phyloP scores from a whole-genome alignment of 2,113 vertebrate species.

The Gymnorhina tibicen region DNA sequence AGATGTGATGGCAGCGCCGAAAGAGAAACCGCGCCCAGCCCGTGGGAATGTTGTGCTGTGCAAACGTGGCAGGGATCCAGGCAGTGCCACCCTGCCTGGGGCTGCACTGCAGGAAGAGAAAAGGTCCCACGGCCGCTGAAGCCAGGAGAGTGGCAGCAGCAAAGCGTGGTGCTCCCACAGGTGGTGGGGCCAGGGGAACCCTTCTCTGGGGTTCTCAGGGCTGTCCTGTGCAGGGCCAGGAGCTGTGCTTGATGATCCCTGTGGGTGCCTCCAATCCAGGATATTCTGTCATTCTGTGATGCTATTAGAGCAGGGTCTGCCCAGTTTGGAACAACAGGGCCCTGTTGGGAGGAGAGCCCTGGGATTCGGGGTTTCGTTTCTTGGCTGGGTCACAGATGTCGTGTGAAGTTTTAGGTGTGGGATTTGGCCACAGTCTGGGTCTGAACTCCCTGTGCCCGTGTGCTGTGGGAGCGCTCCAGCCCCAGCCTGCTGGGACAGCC shows the following conservation, averaged over 20 bases:
- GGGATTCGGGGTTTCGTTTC: not conserved
- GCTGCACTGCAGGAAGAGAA: not conserved
- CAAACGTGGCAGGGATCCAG: not conserved
- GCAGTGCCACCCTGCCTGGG: not conserved
- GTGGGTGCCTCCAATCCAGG: not conserved
- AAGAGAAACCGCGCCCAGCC: not conserved
- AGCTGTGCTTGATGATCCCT: not conserved
- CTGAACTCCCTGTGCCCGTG: not conserved
- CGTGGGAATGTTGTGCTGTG: not conserved
- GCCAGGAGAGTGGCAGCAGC: not conserved
- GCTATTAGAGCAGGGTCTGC: not conserved
- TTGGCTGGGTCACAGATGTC: not conserved
- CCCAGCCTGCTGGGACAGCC: not conserved
- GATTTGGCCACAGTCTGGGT: not conserved
- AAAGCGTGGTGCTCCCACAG: not conserved
- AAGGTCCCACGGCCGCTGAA: accelerated
- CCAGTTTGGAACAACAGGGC: accelerated
- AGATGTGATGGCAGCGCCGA: not conserved
- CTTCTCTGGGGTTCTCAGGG: not conserved
- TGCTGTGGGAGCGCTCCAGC: not conserved
- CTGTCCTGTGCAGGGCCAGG: not conserved
- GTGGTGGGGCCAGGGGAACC: not conserved
- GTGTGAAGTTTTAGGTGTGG: not conserved
- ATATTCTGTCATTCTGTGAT: not conserved
- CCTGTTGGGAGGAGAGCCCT: not conserved